phyloP scores from a whole-genome alignment of 1,140 invertebrate genomes.

The Potamilus streckersoni region DNA sequence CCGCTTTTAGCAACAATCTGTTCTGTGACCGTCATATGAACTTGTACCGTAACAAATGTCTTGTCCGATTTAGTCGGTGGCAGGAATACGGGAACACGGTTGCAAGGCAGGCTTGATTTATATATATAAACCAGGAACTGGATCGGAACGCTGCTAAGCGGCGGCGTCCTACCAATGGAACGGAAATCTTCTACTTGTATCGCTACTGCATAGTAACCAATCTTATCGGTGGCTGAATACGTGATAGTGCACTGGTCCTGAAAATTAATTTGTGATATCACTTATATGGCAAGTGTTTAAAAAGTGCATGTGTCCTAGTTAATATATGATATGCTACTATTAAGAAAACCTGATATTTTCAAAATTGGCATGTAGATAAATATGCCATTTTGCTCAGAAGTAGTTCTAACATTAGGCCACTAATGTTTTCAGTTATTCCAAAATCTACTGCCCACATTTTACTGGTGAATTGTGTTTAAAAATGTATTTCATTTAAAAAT shows the following conservation, averaged over 20 bases:
- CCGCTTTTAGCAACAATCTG: no score
- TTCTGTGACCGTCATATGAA: no score
- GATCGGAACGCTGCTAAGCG: constrained; percentile 27
- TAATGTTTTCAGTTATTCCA: neutral
- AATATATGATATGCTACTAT: neutral
- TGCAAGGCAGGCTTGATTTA: neutral
- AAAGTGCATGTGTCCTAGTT: no score
- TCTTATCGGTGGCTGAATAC: constrained; percentile 2
- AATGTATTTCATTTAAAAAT: no score
- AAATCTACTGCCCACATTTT: neutral
- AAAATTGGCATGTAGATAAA: neutral
- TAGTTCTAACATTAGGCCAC: neutral
- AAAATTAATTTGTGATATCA: neutral
- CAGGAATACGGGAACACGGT: neutral
- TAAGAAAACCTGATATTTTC: neutral
- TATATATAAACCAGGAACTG: constrained; percentile 27
- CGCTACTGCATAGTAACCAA: constrained; percentile 25
- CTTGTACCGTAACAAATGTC: constrained; percentile 2
- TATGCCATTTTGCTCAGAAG: neutral
- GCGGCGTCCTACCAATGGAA: neutral
- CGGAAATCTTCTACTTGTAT: constrained; percentile 30
- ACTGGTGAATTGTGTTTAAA: no score
- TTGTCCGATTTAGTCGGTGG: neutral
- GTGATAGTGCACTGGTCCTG: constrained; percentile 1
- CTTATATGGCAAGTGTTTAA: neutral